Evolutionary conservation across 2,888 invertebrate genomes (phyloP).

Genomic region (Aleiodes testaceus): DNA sequence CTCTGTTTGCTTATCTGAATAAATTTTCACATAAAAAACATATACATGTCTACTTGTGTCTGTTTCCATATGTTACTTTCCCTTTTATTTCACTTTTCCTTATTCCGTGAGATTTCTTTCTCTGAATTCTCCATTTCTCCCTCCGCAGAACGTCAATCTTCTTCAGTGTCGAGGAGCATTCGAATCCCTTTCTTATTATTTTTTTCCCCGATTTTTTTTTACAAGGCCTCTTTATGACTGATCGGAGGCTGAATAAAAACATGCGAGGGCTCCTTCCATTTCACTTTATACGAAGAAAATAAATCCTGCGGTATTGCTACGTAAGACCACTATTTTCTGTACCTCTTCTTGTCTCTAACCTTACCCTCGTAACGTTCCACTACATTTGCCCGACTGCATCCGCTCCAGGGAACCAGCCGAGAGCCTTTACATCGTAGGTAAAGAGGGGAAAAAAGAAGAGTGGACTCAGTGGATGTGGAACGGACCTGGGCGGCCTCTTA

Average conservation of each 20-base stretch:
- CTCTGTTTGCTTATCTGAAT: background rate
- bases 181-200: slow-evolving; percentile 43
- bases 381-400: slow-evolving; percentile 65
- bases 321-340: slow-evolving; percentile 55
- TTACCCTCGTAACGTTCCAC: slow-evolving; percentile 58
- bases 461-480: slow-evolving; percentile 45
- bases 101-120: background rate
- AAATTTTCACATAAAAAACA: slow-evolving; percentile 16
- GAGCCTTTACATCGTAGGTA: slow-evolving; percentile 49
- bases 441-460: slow-evolving; percentile 37
- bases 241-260: slow-evolving; percentile 54
- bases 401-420: slow-evolving; percentile 52
- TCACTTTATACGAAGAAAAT: slow-evolving; percentile 57
- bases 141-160: slow-evolving; percentile 33
- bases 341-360: slow-evolving; percentile 36
- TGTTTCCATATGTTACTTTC: slow-evolving; percentile 34
- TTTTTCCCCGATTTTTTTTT: slow-evolving; percentile 9
- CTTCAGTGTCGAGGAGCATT: slow-evolving; percentile 28
- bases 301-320: slow-evolving; percentile 64
- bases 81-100: slow-evolving; percentile 28
- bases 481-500: slow-evolving; percentile 51
- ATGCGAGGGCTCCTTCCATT: slow-evolving; percentile 43
- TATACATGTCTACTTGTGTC: slow-evolving; percentile 12
- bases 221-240: slow-evolving; percentile 25
- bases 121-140: background rate